Base-by-base conservation (phyloP, 2,797 vertebrate species). In the Hybognathus amarus region DNA sequence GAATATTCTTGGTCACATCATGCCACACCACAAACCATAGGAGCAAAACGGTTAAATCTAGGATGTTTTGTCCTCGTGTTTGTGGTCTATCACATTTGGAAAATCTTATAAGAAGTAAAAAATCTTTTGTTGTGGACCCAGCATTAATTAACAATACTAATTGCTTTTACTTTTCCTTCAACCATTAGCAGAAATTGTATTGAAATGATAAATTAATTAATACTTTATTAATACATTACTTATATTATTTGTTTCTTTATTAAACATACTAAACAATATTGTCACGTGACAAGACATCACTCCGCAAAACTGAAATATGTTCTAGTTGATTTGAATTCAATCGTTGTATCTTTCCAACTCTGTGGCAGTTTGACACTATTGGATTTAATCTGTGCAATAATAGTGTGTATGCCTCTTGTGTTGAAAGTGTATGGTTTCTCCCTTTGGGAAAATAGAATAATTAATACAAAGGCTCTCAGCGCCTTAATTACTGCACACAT, bases 401-500 rank as follows among this genome's bases (percentile, higher is more conserved):
- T 42, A 33, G 50, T 24, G 30, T 56, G 33, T 17, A 56, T 63
- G 80, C n/a, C 61, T 75, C 61, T 75, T 52, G 33, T 52, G 17
- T n/a, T 67, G 71, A 67, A 66, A 40, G 45, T 52, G n/a, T 54
- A 36, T 27, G 52, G 69, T 69, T 59, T 59, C 64, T 61, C 82
- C 82, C 74, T 77, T 38, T 61, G 82, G 82, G 82, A 36, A n/a
- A 36, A 69, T 56, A 70, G 66, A 83, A 77, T 83, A 83, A 77
- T 83, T 83, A 83, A 36, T 83, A 70, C 50, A 83, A 50, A 22
- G 52, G 42, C 74, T 70, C 52, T 50, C 11, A 69, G 74, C 0
- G 10, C 64, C 63, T 83, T 83, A 83, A 83, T 83, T 83, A 83
- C 82, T 50, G 82, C 40, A 59, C 74, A 69, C 82, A 83, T 83